phyloP scores from a whole-genome alignment of 2,888 invertebrate species.

The Chloromyia formosa region DNA sequence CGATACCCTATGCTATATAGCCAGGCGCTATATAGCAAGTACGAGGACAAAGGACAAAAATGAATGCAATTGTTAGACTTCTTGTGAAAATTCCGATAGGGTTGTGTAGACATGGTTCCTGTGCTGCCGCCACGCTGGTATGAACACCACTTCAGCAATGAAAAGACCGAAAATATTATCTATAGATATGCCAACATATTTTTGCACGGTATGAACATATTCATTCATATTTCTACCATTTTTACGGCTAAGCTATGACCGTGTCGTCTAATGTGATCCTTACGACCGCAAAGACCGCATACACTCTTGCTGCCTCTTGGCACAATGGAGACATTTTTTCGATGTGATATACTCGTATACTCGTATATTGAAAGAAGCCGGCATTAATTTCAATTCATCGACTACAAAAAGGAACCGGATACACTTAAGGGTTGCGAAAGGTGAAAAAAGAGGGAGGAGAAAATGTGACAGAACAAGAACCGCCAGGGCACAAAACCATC shows the following conservation, averaged over 20 bases:
- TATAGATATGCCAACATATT: not conserved
- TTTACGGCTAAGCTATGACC: conserved; percentile 22
- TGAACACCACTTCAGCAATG: not conserved
- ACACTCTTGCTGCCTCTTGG: not conserved
- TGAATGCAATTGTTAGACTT: conserved; percentile 29
- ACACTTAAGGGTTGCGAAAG: conserved; percentile 38
- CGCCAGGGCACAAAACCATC: not conserved
- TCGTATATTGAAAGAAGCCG: conserved; percentile 19
- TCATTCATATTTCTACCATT: not conserved
- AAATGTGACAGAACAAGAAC: not conserved
- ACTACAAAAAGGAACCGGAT: conserved; percentile 40
- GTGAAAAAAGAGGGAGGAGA: conserved; percentile 5
- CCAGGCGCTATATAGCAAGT: not conserved
- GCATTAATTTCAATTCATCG: conserved; percentile 42
- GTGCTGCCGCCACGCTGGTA: not conserved
- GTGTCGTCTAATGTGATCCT: conserved; percentile 29
- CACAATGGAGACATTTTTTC: conserved; percentile 26
- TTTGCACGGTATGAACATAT: not conserved
- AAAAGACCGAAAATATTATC: conserved; percentile 19
- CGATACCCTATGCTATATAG: not conserved
- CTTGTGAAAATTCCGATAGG: conserved; percentile 37
- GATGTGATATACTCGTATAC: not conserved
- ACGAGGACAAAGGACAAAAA: conserved; percentile 10
- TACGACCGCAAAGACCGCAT: conserved; percentile 28
- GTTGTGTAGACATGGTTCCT: not conserved